Percentiles rank a stretch among this genome's conserved stretches.
Conservation (phyloP, 2,888 invertebrate species). For the Eupsilia transversa region DNA sequence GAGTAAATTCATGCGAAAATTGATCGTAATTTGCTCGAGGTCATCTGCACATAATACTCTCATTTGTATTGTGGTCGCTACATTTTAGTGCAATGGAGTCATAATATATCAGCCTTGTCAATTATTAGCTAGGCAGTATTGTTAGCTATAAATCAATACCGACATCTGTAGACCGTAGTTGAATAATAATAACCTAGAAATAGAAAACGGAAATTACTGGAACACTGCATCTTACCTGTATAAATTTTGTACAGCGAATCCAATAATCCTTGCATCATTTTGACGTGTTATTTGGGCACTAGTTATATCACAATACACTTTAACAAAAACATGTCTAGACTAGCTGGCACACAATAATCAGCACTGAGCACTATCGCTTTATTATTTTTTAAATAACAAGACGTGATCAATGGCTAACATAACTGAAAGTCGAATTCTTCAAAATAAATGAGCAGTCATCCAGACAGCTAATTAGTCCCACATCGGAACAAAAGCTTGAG, state of each 20-base stretch:
- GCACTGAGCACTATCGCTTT: conserved; percentile 73
- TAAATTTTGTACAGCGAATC: conserved; percentile 88
- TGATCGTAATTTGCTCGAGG: conserved; percentile 65
- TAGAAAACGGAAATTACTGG: conserved; percentile 31
- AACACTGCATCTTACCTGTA: conserved; percentile 79
- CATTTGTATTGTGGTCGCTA: conserved; percentile 56
- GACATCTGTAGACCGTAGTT: conserved; percentile 37
- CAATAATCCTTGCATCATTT: conserved; percentile 89
- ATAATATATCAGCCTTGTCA: conserved; percentile 55
- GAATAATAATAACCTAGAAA: conserved; percentile 34
- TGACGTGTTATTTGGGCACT: conserved; percentile 75
- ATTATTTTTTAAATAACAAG: conserved; percentile 78
- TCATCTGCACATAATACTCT: conserved; percentile 57
- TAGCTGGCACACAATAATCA: conserved; percentile 58
- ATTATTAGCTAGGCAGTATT: conserved; percentile 48
- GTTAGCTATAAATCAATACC: conserved; percentile 50
- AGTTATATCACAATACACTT: conserved; percentile 71
- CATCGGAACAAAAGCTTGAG: conserved; percentile 69
- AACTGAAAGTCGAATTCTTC: conserved; percentile 66
- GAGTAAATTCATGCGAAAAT: conserved; percentile 64
- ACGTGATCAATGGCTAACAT: conserved; percentile 74
- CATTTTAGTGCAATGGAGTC: conserved; percentile 45
- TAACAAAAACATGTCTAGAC: conserved; percentile 65
- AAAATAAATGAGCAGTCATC: conserved; percentile 69
- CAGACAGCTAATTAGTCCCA: conserved; percentile 72